phyloP scores from a whole-genome alignment of 2,113 vertebrate genomes.

The Indri indri region DNA sequence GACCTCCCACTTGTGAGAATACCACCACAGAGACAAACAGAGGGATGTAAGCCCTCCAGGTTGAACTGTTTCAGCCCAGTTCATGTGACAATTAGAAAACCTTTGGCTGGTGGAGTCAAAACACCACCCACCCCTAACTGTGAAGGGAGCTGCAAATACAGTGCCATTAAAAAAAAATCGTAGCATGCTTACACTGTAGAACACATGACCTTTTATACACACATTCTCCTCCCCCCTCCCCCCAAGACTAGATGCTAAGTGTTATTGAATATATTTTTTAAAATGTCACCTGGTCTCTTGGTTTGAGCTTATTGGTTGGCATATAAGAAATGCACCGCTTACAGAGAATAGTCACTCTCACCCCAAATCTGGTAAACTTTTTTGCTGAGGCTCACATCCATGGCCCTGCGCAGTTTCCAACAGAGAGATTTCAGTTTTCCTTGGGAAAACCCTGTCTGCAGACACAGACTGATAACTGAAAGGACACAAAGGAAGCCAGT shows the following conservation, averaged over 20 bases:
- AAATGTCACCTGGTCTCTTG: conserved; percentile 45
- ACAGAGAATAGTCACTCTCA: conserved; percentile 4
- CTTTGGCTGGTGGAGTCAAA: neutral
- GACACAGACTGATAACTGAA: conserved; percentile 73
- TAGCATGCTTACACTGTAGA: conserved; percentile 52
- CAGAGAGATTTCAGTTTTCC: conserved; percentile 81
- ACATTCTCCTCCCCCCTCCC: neutral
- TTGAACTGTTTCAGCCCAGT: neutral
- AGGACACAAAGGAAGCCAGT: conserved; percentile 79
- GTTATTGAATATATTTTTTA: conserved; percentile 60
- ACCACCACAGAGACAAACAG: neutral
- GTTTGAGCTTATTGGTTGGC: conserved; percentile 41
- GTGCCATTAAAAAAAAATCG: conserved; percentile 30
- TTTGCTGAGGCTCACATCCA: conserved; percentile 62
- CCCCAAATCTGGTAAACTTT: neutral
- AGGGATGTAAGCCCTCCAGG: neutral
- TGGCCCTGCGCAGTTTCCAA: conserved; percentile 70
- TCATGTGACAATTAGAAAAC: neutral
- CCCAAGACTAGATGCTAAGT: conserved; percentile 44
- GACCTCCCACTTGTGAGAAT: neutral
- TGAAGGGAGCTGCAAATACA: neutral
- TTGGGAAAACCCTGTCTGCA: conserved; percentile 74
- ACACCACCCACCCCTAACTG: neutral
- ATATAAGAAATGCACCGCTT: conserved; percentile 49
- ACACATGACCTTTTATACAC: conserved; percentile 42